Base-by-base conservation (phyloP, 2,888 invertebrate species). In the Phortica okadai region DNA sequence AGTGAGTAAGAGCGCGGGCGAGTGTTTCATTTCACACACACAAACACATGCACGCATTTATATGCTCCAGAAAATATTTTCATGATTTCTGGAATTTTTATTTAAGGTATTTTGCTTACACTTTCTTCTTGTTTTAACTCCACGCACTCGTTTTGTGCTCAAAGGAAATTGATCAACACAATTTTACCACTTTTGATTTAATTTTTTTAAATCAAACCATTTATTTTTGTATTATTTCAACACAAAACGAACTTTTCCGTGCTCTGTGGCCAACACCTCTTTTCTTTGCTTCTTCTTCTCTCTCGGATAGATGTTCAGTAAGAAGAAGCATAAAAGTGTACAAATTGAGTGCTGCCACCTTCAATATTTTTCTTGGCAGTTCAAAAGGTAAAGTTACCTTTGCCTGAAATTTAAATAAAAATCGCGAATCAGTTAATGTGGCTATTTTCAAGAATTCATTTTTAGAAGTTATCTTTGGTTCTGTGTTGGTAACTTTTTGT, bases 101-200 rank as follows among this genome's bases (percentile, higher is more conserved):
- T 41, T 66, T 70, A 45, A 45, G 16, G 72, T 74, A 64, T 74
- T 33, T 74, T 44, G 72, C 81, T 79, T 80, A 79, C 79, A 74
- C 75, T 77, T 79, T 79, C 72, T 75, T 79, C 72, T 77, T 70
- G 76, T 76, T 78, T 76, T 73, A 80, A 79, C 79, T 72, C 76
- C 77, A 75, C 74, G 74, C 74, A 75, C 81, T 42, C 45, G 25
- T 33, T 74, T 73, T 54, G 58, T 69, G 21, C 16, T 45, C 50
- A 72, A 74, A 33, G 8, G 21, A 67, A 74, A 67, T 75, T 74
- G 56, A 54, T 67, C 44, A 25, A 50, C 42, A 58, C 54, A 67
- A 66, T 73, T 73, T 73, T 59, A 3, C 33, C 54, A 74, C 70
- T 77, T 81, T 80, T 77, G 75, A 78, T 77, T 77, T 77, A 69